These are phyloP conservation scores for Eucriotettix oculatus DNA, from an alignment of 2,888 invertebrate species.

Conservation along the genomic window DNA sequence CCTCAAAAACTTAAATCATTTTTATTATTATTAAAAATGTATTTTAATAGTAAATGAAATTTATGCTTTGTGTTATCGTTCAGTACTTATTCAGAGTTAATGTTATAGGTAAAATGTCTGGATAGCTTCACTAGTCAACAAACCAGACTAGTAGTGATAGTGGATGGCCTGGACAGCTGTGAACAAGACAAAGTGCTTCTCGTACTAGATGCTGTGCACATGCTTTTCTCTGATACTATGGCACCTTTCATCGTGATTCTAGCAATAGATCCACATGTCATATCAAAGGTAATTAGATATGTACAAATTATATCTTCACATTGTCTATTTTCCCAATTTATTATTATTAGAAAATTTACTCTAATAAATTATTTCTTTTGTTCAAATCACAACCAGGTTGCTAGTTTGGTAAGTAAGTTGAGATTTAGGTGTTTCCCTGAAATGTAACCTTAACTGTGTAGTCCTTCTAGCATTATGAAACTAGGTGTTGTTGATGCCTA, in stretches of 20 bases:
- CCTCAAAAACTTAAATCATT: too few species aligned
- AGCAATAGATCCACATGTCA: constrained; percentile 97
- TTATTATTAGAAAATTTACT: constrained; percentile 1
- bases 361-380: constrained; percentile 7
- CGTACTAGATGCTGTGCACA: constrained; percentile 86
- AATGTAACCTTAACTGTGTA: neutral
- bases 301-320: neutral
- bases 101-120: constrained; percentile 58
- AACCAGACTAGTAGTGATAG: constrained; percentile 84
- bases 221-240: constrained; percentile 83
- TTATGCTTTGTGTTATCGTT: too few species aligned
- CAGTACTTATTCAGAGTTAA: neutral
- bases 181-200: constrained; percentile 91
- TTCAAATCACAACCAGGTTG: constrained; percentile 9
- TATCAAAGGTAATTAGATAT: constrained; percentile 58
- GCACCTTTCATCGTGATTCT: constrained; percentile 91
- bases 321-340: neutral
- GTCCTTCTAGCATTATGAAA: too few species aligned
- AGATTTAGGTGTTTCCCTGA: neutral
- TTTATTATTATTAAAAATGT: too few species aligned
- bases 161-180: constrained; percentile 94
- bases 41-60: too few species aligned
- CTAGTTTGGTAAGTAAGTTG: constrained; percentile 11
- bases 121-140: constrained; percentile 89
- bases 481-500: too few species aligned